Base-by-base conservation (phyloP, 1,140 invertebrate species). In the Bombus consobrinus region DNA sequence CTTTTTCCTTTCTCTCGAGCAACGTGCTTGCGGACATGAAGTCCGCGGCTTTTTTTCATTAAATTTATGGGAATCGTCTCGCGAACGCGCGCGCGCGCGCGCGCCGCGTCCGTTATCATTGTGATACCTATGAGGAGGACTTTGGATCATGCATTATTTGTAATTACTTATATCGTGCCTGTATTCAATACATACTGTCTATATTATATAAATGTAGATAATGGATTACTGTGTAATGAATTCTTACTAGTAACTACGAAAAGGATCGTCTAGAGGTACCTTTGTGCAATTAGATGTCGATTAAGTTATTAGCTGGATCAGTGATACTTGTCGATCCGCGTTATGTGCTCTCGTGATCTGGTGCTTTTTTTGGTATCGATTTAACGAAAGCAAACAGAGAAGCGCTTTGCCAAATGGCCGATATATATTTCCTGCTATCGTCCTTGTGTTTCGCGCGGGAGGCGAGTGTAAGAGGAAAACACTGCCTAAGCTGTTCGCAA, bases 131-230 rank as follows among this genome's bases (percentile, higher is more conserved):
- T 74, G 87, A 85, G 93, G 87, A 78, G 88, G 84, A 94, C 88
- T 93, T 93, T 93, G 90, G 89, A 93, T 94, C 89, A 92, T 91
- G 90, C 85, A 85, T 93, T 92, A 90, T 93, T 92, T 93, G 92
- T 93, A 93, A 93, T 93, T 93, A 93, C 93, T 93, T 93, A 93
- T 94, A 94, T 94, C 88, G 94, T 94, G 94, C 94, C 94, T 94
- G 93, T 94, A 94, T 94, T 90, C 93, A 93, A 93, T 93, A 94
- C 89, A 91, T 89, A 91, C 89, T 93, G 91, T 94, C 93, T 94
- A 91, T 91, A 86, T 84, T 91, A 91, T 92, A 91, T 92, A 92
- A 91, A 91, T 93, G 91, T 93, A 92, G 93, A 93, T 92, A 94
- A 91, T 90, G 77, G 89, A 90, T 86, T 91, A 90, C 72, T 91